phyloP scores from a whole-genome alignment of 1,140 invertebrate species.

The Apocrypta bakeri region DNA sequence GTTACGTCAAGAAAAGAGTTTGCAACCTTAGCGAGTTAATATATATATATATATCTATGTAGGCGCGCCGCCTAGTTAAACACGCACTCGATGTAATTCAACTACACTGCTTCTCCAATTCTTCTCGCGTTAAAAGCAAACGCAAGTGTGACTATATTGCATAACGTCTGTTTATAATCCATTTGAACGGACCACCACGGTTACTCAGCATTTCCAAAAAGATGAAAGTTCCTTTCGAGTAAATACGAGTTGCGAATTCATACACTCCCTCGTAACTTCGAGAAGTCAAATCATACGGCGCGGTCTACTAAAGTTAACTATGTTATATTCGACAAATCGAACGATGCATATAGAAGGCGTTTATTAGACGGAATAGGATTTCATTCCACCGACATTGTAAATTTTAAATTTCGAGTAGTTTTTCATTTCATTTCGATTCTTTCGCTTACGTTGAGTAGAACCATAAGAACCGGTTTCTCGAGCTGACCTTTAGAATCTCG shows the following conservation, averaged over 20 bases:
- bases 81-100: neutral
- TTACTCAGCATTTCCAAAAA: neutral
- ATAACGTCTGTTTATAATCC: neutral
- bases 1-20: slow-evolving; percentile 36
- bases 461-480: neutral
- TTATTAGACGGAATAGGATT: too few relatives aligned
- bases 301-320: too few relatives aligned
- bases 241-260: neutral
- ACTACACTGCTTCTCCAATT: neutral
- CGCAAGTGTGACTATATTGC: neutral
- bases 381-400: too few relatives aligned
- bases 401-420: too few relatives aligned
- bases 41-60: too few relatives aligned
- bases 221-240: neutral
- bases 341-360: too few relatives aligned
- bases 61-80: neutral
- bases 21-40: neutral
- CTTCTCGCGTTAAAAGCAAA: too few relatives aligned
- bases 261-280: too few relatives aligned
- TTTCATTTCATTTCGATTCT: too few relatives aligned
- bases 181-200: neutral
- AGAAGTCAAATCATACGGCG: too few relatives aligned
- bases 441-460: too few relatives aligned
- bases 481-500: neutral
- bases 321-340: too few relatives aligned